phyloP scores from a whole-genome alignment of 2,888 invertebrate genomes.

The Zele albiditarsus region DNA sequence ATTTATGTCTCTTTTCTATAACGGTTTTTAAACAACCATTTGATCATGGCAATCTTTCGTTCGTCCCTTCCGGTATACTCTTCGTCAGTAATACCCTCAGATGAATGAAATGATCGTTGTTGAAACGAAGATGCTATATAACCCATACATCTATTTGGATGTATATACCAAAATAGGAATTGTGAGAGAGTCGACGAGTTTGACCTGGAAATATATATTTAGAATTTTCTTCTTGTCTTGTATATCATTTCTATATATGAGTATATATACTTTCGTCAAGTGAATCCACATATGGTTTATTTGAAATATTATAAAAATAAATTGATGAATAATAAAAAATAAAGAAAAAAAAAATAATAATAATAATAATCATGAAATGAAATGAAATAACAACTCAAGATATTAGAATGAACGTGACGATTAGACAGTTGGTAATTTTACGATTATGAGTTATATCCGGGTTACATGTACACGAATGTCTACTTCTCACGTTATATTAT shows the following conservation, averaged over 20 bases:
- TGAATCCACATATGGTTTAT: not conserved
- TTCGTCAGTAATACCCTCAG: not conserved
- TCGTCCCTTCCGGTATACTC: slow-evolving; percentile 2
- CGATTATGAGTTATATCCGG: slow-evolving; percentile 33
- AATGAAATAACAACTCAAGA: not conserved
- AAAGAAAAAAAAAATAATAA: not conserved
- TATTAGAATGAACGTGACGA: slow-evolving; percentile 1
- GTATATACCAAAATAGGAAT: slow-evolving; percentile 12
- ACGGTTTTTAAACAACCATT: slow-evolving; percentile 11
- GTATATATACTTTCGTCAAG: not conserved
- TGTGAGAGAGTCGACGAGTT: slow-evolving; percentile 23
- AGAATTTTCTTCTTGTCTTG: slow-evolving; percentile 22
- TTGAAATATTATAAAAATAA: not conserved
- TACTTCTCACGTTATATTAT: slow-evolving; percentile 37
- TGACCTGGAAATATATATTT: slow-evolving; percentile 36
- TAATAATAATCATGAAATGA: not conserved
- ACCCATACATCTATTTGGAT: not conserved
- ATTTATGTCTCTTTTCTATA: slow-evolving; percentile 5
- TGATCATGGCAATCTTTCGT: slow-evolving; percentile 4
- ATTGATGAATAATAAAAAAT: not conserved
- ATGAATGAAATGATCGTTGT: not conserved
- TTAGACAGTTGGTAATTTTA: slow-evolving; percentile 6
- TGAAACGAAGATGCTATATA: not conserved
- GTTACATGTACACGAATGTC: slow-evolving; percentile 13
- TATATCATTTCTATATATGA: not conserved